Evolutionary conservation across 2,888 invertebrate genomes (phyloP).

Genomic region (Drosophila percnosoma): DNA sequence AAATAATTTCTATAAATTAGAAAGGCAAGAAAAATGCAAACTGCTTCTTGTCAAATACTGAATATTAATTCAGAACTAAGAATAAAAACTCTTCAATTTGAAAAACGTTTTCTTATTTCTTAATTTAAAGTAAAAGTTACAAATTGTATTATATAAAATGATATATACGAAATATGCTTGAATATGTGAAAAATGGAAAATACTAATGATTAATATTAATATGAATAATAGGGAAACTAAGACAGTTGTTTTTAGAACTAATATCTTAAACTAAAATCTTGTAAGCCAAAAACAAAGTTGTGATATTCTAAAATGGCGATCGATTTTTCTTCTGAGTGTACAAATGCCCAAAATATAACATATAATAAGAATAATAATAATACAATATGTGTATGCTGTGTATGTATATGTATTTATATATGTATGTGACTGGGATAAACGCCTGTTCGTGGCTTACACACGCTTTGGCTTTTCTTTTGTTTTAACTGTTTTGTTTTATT

Average conservation of each 20-base stretch:
- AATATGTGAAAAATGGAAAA: neutral
- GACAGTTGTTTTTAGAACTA: neutral
- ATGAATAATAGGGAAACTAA: too few species aligned
- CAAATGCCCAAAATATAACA: constrained; percentile 10
- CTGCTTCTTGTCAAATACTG: neutral
- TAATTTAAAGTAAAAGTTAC: neutral
- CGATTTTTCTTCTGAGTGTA: neutral
- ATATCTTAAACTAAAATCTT: too few species aligned
- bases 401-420: constrained; percentile 5
- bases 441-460: constrained; percentile 35
- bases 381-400: constrained; percentile 5
- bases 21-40: neutral
- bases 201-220: neutral
- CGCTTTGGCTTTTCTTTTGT: constrained; percentile 40
- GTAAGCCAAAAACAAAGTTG: neutral
- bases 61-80: neutral
- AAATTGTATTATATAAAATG: neutral
- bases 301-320: neutral
- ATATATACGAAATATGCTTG: neutral
- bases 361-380: constrained; percentile 29
- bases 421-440: constrained; percentile 28
- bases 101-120: neutral
- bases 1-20: neutral
- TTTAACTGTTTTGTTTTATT: constrained; percentile 43
- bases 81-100: neutral